phyloP scores from a whole-genome alignment of 2,113 vertebrate species.

The Leiothrix lutea region DNA sequence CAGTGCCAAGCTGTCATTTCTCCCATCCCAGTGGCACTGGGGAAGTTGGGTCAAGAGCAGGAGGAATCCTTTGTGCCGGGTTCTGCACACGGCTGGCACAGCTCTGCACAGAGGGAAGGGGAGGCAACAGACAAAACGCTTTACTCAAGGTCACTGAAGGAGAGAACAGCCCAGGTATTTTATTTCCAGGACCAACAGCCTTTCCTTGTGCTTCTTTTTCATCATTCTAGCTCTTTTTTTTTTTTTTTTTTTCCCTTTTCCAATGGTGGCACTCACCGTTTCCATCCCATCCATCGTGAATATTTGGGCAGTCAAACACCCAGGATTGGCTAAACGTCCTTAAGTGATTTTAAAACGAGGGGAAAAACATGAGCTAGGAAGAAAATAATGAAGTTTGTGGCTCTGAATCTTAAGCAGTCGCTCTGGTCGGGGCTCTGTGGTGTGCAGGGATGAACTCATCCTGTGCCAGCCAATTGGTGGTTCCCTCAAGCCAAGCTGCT shows the following conservation, averaged over 20 bases:
- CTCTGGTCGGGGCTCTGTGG: conserved; percentile 47
- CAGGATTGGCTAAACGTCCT: conserved; percentile 40
- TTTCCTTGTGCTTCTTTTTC: not conserved
- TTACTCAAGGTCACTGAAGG: conserved; percentile 5
- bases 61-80: fast-evolving
- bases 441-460: conserved; percentile 68
- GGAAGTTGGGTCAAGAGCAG: not conserved
- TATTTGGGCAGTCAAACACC: not conserved
- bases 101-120: not conserved
- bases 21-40: not conserved
- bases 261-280: not conserved
- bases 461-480: conserved; percentile 64
- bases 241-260: not conserved
- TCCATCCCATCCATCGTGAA: not conserved
- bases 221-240: not conserved
- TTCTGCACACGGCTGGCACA: fast-evolving
- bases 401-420: conserved; percentile 72
- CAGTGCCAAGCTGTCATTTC: not conserved
- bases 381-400: conserved; percentile 73
- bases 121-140: not conserved
- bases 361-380: conserved; percentile 26
- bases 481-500: conserved; percentile 75
- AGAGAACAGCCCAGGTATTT: not conserved
- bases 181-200: not conserved
- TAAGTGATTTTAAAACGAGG: conserved; percentile 68